Evolutionary conservation across 2,113 vertebrate genomes (phyloP).

Genomic region (Echinops telfairi): DNA sequence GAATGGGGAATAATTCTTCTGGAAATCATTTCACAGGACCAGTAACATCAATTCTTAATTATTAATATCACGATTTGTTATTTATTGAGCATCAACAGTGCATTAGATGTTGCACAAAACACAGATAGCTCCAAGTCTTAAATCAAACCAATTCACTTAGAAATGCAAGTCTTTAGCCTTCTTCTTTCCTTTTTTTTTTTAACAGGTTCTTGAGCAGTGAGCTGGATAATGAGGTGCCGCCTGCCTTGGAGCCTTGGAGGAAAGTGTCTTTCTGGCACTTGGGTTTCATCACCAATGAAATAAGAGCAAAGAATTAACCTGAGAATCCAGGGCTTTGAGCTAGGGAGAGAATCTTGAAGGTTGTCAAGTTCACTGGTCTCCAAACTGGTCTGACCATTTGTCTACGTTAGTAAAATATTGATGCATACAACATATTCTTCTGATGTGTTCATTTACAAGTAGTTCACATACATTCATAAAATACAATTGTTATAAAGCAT

Average conservation of each 20-base stretch:
- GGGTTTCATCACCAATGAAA: constrained; percentile 30
- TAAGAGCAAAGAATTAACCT: constrained; percentile 24
- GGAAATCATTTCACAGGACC: constrained; percentile 71
- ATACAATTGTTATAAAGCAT: not conserved
- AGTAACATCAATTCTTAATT: constrained; percentile 78
- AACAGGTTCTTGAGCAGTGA: not conserved
- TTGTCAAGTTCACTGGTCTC: not conserved
- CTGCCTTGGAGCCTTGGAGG: constrained; percentile 31
- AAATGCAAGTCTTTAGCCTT: constrained; percentile 25
- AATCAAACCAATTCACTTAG: constrained; percentile 62
- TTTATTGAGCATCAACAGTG: constrained; percentile 75
- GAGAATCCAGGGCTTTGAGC: constrained; percentile 10
- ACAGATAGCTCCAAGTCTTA: constrained; percentile 58
- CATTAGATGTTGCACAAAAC: constrained; percentile 70
- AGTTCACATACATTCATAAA: not conserved
- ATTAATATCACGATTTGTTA: constrained; percentile 76
- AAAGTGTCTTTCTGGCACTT: constrained; percentile 46
- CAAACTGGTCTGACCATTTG: not conserved
- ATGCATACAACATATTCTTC: not conserved
- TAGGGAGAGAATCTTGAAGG: constrained; percentile 24
- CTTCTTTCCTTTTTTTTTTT: not conserved
- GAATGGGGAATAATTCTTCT: constrained; percentile 71
- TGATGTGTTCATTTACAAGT: not conserved
- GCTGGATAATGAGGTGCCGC: constrained; percentile 39
- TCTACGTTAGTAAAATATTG: not conserved